Evolutionary conservation across 2,113 vertebrate species (phyloP).

Genomic region (Probosciger aterrimus): DNA sequence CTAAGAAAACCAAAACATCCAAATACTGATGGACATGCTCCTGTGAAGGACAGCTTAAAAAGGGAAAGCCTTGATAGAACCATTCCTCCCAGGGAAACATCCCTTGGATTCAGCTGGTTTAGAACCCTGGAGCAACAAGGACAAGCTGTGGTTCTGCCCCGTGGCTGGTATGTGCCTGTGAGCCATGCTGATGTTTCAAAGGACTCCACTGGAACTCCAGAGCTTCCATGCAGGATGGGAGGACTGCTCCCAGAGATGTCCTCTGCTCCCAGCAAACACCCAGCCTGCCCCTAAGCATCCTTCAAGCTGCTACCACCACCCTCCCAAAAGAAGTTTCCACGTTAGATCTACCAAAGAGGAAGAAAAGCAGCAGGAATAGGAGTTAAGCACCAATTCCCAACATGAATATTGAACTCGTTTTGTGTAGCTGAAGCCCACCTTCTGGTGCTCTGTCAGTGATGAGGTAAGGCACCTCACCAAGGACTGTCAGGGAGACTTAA

Average conservation of each 20-base stretch:
- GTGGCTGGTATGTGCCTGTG: neutral
- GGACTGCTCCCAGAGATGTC: neutral
- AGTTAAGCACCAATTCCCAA: neutral
- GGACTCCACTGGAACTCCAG: neutral
- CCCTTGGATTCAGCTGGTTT: neutral
- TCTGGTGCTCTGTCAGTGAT: no score
- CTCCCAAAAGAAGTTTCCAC: neutral
- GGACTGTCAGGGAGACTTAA: neutral
- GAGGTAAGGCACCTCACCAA: neutral
- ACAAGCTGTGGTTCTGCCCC: neutral
- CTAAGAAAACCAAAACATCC: neutral
- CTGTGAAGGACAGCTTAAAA: no score
- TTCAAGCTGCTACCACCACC: neutral
- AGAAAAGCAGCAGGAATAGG: neutral
- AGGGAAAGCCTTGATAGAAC: neutral
- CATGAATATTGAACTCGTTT: neutral
- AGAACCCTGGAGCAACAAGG: neutral
- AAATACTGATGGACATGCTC: neutral
- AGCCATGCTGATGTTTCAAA: neutral
- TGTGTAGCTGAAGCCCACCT: neutral
- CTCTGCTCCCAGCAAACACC: neutral
- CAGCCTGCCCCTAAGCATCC: neutral
- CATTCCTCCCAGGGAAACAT: neutral
- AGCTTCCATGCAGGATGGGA: accelerated
- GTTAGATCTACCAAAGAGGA: neutral